These are phyloP conservation scores for Pachyramphus minor DNA, from an alignment of 2,113 vertebrate genomes.

Conservation along the genomic window DNA sequence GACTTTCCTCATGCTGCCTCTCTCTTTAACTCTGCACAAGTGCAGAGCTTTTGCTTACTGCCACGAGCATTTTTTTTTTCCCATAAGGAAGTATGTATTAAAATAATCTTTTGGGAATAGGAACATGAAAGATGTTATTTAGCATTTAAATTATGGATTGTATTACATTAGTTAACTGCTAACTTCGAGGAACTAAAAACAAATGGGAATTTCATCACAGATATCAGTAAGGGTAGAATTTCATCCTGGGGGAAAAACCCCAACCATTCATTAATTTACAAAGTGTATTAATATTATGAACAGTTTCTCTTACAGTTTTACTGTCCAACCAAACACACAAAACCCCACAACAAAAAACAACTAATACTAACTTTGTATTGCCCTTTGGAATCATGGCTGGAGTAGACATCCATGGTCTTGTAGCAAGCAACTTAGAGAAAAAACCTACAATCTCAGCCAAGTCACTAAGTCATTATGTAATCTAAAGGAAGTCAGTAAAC, in stretches of 20 bases:
- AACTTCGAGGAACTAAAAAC: background rate
- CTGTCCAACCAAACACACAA: no score
- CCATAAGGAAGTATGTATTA: background rate
- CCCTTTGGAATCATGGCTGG: background rate
- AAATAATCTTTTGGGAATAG: background rate
- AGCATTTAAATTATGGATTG: background rate
- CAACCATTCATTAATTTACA: background rate
- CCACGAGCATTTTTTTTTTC: background rate
- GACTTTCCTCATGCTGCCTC: background rate
- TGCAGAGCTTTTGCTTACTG: background rate
- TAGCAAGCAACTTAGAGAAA: background rate
- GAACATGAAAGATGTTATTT: background rate
- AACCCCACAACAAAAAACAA: no score
- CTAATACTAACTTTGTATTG: no score
- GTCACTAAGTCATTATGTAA: constrained; percentile 9
- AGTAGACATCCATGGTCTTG: background rate
- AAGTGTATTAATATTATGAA: background rate
- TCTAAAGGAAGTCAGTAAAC: constrained; percentile 15
- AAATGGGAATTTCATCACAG: background rate
- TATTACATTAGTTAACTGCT: background rate
- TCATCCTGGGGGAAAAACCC: background rate
- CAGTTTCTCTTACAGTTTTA: no score
- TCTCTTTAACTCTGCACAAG: background rate
- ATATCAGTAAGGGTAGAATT: background rate
- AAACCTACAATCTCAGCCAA: background rate